Evolutionary conservation across 2,113 vertebrate genomes (phyloP).

Genomic region (Elgaria multicarinata): DNA sequence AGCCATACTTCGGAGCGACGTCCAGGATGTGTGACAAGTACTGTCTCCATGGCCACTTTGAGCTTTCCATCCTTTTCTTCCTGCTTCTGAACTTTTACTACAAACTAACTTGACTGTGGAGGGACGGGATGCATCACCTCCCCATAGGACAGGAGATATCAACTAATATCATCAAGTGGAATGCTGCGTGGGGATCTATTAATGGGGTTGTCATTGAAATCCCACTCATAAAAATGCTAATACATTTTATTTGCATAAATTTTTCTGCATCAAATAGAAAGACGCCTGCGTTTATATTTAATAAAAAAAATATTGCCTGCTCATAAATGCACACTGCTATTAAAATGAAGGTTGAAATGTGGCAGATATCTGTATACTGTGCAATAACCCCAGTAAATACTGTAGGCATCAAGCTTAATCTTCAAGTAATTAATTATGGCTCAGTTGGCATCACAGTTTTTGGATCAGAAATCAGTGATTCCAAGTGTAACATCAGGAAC

Average conservation of each 20-base stretch:
- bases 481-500: slow-evolving; percentile 22
- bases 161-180: slow-evolving; percentile 41
- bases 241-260: slow-evolving; percentile 53
- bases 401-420: slow-evolving; percentile 35
- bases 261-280: slow-evolving; percentile 40
- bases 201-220: slow-evolving; percentile 63
- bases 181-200: slow-evolving; percentile 56
- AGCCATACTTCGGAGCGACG: slow-evolving; percentile 14
- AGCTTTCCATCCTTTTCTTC: background rate
- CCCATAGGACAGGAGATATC: slow-evolving; percentile 42
- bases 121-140: slow-evolving; percentile 30
- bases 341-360: slow-evolving; percentile 39
- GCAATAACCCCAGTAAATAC: slow-evolving; percentile 32
- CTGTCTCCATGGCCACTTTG: slow-evolving; percentile 1
- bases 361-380: background rate
- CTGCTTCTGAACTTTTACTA: slow-evolving; percentile 41
- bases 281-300: slow-evolving; percentile 40
- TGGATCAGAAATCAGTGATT: slow-evolving; percentile 14
- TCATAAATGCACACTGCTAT: slow-evolving; percentile 34
- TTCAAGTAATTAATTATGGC: slow-evolving; percentile 23
- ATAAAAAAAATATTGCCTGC: slow-evolving; percentile 43
- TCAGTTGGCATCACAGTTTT: background rate
- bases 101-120: slow-evolving; percentile 24
- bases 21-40: slow-evolving; percentile 2
- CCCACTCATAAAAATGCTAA: slow-evolving; percentile 65